Evolutionary conservation across 2,113 vertebrate species (phyloP).

Genomic region (Glaucomys volans): DNA sequence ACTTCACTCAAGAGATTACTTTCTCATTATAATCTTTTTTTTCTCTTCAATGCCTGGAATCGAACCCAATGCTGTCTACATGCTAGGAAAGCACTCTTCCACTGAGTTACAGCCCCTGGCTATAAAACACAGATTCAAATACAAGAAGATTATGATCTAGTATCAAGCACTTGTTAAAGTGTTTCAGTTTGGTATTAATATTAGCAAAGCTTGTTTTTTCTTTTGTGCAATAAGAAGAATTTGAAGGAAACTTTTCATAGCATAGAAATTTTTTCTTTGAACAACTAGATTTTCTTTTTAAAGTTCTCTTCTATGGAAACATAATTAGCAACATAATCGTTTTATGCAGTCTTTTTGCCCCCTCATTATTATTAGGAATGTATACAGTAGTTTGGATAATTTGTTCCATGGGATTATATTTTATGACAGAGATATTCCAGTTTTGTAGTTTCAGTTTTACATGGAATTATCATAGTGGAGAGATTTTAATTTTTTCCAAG

Average conservation of each 20-base stretch:
- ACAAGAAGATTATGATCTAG: background rate
- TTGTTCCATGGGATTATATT: background rate
- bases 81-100: too few species aligned
- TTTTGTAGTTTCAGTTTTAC: constrained; percentile 7
- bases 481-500: background rate
- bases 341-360: background rate
- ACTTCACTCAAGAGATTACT: background rate
- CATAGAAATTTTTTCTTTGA: background rate
- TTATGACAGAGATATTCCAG: constrained; percentile 35
- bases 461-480: background rate
- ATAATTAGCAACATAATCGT: background rate
- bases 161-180: background rate
- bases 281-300: background rate
- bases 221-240: background rate
- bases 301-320: background rate
- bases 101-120: too few species aligned
- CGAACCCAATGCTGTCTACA: too few species aligned
- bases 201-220: background rate
- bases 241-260: background rate
- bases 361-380: constrained; percentile 40
- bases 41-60: too few species aligned
- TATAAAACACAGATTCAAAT: background rate
- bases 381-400: constrained; percentile 51
- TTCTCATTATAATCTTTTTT: too few species aligned
- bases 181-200: background rate